Evolutionary conservation across 2,888 invertebrate species (phyloP).

Genomic region (Leptura quadrifasciata): DNA sequence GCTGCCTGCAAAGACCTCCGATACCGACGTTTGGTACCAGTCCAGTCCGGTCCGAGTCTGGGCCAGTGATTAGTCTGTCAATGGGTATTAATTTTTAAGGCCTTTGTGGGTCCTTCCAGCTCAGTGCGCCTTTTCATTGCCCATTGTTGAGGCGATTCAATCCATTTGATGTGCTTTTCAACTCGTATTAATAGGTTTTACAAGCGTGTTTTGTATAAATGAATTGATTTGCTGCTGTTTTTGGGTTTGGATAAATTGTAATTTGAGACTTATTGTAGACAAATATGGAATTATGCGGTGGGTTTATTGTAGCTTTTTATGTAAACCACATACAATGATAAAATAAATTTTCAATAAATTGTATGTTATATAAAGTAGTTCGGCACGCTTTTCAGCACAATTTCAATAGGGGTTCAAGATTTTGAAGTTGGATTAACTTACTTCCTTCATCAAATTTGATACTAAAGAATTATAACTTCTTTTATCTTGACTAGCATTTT

Average conservation of each 20-base stretch:
- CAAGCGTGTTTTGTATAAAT: conserved; percentile 39
- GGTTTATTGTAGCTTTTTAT: conserved; percentile 10
- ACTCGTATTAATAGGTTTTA: conserved; percentile 48
- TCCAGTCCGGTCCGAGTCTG: conserved; percentile 45
- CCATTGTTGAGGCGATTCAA: conserved; percentile 55
- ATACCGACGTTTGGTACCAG: conserved; percentile 10
- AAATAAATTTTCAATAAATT: neutral
- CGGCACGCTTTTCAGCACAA: neutral
- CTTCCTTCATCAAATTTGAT: no score
- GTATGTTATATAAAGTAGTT: neutral
- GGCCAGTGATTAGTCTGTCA: conserved; percentile 67
- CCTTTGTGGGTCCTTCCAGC: conserved; percentile 64
- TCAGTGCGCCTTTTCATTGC: conserved; percentile 61
- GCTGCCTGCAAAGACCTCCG: neutral
- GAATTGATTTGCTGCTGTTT: conserved; percentile 48
- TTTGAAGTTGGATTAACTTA: no score
- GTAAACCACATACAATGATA: neutral
- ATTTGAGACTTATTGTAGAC: conserved; percentile 35
- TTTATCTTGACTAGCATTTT: no score
- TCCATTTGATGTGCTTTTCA: conserved; percentile 62
- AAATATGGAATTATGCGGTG: conserved; percentile 28
- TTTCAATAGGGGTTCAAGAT: no score
- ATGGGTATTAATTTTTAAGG: conserved; percentile 65
- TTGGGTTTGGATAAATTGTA: conserved; percentile 39
- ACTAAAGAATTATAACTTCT: no score